Percentiles rank a stretch among this genome's conserved stretches.
Conservation (phyloP, 2,888 invertebrate genomes). For the Amaurobius ferox region DNA sequence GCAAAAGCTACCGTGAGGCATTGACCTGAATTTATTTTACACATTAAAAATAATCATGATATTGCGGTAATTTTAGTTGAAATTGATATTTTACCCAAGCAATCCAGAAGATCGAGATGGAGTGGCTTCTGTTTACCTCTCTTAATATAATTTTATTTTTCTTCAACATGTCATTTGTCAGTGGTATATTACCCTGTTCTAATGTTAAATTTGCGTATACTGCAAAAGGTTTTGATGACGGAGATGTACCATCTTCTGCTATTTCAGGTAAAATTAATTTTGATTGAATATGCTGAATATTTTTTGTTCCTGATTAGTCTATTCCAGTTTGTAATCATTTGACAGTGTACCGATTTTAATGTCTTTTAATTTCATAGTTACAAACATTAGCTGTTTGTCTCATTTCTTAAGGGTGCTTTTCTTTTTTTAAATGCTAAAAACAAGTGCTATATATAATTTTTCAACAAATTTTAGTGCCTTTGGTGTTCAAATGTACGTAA, state of each 20-base stretch:
- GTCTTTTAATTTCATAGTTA: too few species aligned
- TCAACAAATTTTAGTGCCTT: too few species aligned
- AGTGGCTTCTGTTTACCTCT: slow-evolving; percentile 6
- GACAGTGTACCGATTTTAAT: too few species aligned
- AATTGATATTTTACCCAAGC: too few species aligned
- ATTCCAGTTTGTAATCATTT: too few species aligned
- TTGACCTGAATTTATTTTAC: neutral
- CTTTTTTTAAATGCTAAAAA: too few species aligned
- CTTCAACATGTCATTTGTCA: slow-evolving; percentile 14
- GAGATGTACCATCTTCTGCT: slow-evolving; percentile 67
- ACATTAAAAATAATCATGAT: slow-evolving; percentile 22
- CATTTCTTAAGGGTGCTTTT: too few species aligned
- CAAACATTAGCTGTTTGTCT: too few species aligned
- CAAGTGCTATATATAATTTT: too few species aligned
- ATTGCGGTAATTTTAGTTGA: slow-evolving; percentile 5
- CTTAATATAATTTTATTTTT: slow-evolving; percentile 19
- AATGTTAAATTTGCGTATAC: slow-evolving; percentile 72
- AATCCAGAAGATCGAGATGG: slow-evolving; percentile 32
- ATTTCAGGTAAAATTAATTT: slow-evolving; percentile 59
- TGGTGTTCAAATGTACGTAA: too few species aligned
- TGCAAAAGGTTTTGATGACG: slow-evolving; percentile 71
- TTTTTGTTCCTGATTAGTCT: too few species aligned
- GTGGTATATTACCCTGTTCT: slow-evolving; percentile 52
- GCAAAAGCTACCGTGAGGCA: neutral
- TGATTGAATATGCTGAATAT: too few species aligned